Evolutionary conservation across 1,140 invertebrate genomes (phyloP), one percentile per base, ranked within the genome.

Genomic region (Nymphalis io): DNA sequence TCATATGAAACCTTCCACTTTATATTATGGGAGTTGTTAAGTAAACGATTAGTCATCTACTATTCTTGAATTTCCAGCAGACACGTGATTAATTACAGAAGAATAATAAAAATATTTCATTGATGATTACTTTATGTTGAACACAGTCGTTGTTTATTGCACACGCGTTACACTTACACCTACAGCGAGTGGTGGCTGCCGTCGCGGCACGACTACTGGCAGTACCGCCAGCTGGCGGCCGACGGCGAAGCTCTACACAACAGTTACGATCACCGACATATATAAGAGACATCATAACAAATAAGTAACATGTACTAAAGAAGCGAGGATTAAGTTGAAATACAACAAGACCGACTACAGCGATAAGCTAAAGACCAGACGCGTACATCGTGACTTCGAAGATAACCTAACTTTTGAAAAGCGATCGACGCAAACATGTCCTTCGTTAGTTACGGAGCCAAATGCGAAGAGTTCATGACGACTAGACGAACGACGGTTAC

Each of bases 101-200:
- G 13, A 6, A 15, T 27, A 27, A 55, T 27, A 55, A 27, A 51
- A 4, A 21, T 55, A 27, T 53, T 15, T 23, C 23, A n/a, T 53
- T 23, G 0, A 21, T 21, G 11, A 13, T n/a, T 23, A 55, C 51
- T 55, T 27, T n/a, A 44, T 3, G 51, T 55, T 33, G 60, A 62
- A 62, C 60, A 44, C 60, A 48, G 44, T 63, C 60, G 66, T 64
- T 60, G 60, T 48, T 65, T 75, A 74, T 74, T 74, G 73, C 73
- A 74, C 71, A 73, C 58, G 39, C 64, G 61, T 65, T 68, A 71
- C 42, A 64, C 69, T 68, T 71, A 68, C 44, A 65, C 33, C 72
- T 73, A 73, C 58, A 5, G 15, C 48, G 40, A 44, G n/a, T 2
- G 15, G 11, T 2, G 40, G 40, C 40, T 42, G 11, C 15, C 15